A percentile compares a stretch with the other conserved stretches of the same genome.
Evolutionary conservation across 2,797 vertebrate species (phyloP).

Genomic region (Poeciliopsis gracilis): DNA sequence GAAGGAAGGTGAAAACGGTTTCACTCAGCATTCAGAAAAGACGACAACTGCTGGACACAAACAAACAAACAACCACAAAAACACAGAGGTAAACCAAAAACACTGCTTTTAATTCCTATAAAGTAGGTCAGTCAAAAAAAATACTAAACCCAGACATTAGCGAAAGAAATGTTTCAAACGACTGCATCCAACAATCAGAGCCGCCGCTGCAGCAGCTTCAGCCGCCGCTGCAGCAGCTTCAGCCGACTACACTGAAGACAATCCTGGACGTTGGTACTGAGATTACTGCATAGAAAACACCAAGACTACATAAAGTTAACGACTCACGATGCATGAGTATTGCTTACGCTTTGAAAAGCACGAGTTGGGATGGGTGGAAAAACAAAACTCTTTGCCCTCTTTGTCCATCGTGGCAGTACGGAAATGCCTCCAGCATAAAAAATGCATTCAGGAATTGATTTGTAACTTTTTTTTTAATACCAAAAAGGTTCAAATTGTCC

Average conservation of each 20-base stretch:
- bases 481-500: not conserved
- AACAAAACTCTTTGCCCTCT: not conserved
- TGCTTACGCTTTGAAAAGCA: constrained; percentile 61
- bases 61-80: not conserved
- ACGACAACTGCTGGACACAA: constrained; percentile 9
- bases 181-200: constrained; percentile 50
- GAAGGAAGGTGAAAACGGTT: constrained; percentile 8
- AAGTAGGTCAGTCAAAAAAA: constrained; percentile 12
- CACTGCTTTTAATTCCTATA: constrained; percentile 45
- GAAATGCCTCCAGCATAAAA: not conserved
- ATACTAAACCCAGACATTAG: constrained; percentile 35
- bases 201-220: constrained; percentile 29
- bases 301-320: constrained; percentile 60
- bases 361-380: constrained; percentile 6
- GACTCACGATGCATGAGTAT: constrained; percentile 62
- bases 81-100: constrained; percentile 22
- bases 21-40: constrained; percentile 21
- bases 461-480: not conserved
- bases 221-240: constrained; percentile 30
- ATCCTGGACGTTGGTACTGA: constrained; percentile 60
- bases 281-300: constrained; percentile 81
- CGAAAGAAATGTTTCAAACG: constrained; percentile 31
- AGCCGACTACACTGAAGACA: constrained; percentile 55
- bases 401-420: not conserved
- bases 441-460: not conserved